Evolutionary conservation across 92 coral and sea anemone genomes (phyloP).

Genomic region (Pocillopora grandis): DNA sequence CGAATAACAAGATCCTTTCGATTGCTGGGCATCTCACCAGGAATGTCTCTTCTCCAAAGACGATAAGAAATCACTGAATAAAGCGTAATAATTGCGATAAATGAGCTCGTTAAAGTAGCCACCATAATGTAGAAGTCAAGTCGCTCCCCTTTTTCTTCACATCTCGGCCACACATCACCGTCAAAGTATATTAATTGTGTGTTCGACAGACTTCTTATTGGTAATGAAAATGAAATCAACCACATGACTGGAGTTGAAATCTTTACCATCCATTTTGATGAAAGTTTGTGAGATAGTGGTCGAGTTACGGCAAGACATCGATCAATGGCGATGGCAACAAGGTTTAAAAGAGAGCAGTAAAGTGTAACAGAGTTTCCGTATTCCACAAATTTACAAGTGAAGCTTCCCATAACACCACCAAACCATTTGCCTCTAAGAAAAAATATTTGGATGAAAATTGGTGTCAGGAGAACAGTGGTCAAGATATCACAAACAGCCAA

Average conservation of each 20-base stretch:
- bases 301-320: constrained; percentile 30
- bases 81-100: not conserved
- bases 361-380: not conserved
- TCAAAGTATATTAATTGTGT: not conserved
- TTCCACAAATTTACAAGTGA: not conserved
- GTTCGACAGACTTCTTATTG: not conserved
- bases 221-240: not conserved
- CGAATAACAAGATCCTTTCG: constrained; percentile 5
- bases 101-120: not conserved
- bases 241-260: constrained; percentile 3
- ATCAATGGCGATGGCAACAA: constrained; percentile 23
- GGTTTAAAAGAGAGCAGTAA: not conserved
- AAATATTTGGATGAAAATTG: not conserved
- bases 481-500: constrained; percentile 15
- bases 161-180: not conserved
- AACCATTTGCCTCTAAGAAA: constrained; percentile 3
- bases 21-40: constrained; percentile 8
- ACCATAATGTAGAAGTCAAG: not conserved
- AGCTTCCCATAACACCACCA: not conserved
- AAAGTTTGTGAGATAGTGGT: constrained; percentile 2
- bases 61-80: constrained; percentile 15
- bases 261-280: constrained; percentile 16
- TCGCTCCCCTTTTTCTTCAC: not conserved
- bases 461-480: not conserved
- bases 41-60: constrained; percentile 23